phyloP scores from a whole-genome alignment of 92 coral and sea anemone genomes.

The Isaurus tuberculatus region DNA sequence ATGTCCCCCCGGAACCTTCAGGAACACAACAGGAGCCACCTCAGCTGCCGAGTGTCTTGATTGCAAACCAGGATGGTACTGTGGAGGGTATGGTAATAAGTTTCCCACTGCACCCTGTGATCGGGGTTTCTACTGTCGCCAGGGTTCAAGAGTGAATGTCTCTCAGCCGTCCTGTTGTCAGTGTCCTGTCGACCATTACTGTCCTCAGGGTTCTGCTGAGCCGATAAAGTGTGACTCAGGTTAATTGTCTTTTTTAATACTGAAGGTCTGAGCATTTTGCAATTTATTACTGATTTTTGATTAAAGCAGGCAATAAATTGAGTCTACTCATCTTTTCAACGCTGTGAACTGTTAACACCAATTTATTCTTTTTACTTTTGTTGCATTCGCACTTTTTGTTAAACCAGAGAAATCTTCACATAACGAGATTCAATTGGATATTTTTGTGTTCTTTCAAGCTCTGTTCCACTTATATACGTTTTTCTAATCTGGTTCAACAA shows the following conservation, averaged over 20 bases:
- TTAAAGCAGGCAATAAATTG: too few species aligned
- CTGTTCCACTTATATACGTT: too few species aligned
- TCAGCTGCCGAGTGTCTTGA: constrained; percentile 86
- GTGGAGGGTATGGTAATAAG: constrained; percentile 80
- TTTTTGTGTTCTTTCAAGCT: too few species aligned
- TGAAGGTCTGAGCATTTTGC: too few species aligned
- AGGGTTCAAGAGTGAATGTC: constrained; percentile 83
- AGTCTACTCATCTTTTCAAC: too few species aligned
- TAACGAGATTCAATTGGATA: too few species aligned
- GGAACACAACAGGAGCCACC: constrained; percentile 95
- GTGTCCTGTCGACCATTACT: constrained; percentile 86
- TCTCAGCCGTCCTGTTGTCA: constrained; percentile 78
- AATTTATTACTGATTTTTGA: too few species aligned
- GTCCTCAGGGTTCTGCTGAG: constrained; percentile 84
- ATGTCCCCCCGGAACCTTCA: constrained; percentile 96
- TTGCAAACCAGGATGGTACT: constrained; percentile 91
- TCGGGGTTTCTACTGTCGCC: constrained; percentile 89
- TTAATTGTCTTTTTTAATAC: neutral
- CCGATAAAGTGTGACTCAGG: constrained; percentile 85
- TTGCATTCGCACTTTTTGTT: too few species aligned
- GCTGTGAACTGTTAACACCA: too few species aligned
- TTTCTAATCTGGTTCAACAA: too few species aligned
- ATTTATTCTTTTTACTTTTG: too few species aligned
- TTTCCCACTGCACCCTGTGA: constrained; percentile 81
- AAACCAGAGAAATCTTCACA: too few species aligned